phyloP scores from a whole-genome alignment of 2,888 invertebrate genomes.

The Euzetes globulus region DNA sequence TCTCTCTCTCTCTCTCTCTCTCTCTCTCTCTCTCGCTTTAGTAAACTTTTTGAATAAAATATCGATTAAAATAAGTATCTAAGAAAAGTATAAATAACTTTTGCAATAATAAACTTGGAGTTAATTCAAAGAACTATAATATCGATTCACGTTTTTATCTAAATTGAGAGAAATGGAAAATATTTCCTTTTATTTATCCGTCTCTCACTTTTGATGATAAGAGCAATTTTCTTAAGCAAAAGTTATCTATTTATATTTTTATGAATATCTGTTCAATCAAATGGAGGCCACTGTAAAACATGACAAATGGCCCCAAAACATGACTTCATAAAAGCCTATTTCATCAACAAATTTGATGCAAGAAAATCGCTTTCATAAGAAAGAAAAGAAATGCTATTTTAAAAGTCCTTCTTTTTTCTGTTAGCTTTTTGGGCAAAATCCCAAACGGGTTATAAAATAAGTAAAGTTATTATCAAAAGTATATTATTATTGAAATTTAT shows the following conservation, averaged over 20 bases:
- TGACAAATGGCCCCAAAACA: constrained; percentile 26
- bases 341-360: too few species aligned
- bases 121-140: background rate
- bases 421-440: too few species aligned
- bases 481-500: too few species aligned
- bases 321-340: constrained; percentile 8
- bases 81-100: background rate
- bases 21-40: too few species aligned
- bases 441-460: too few species aligned
- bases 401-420: too few species aligned
- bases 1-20: too few species aligned
- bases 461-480: too few species aligned
- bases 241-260: background rate
- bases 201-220: background rate
- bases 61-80: background rate
- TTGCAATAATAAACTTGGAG: background rate
- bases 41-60: background rate
- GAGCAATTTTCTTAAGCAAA: background rate
- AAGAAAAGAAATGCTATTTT: too few species aligned
- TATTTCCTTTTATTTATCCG: background rate
- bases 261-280: background rate
- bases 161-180: background rate
- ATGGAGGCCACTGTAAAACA: constrained; percentile 18
- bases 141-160: background rate
- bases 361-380: too few species aligned